Evolutionary conservation across 2,888 invertebrate genomes (phyloP), one percentile per base, ranked within the genome.

Genomic region (Ectemnius lituratus): DNA sequence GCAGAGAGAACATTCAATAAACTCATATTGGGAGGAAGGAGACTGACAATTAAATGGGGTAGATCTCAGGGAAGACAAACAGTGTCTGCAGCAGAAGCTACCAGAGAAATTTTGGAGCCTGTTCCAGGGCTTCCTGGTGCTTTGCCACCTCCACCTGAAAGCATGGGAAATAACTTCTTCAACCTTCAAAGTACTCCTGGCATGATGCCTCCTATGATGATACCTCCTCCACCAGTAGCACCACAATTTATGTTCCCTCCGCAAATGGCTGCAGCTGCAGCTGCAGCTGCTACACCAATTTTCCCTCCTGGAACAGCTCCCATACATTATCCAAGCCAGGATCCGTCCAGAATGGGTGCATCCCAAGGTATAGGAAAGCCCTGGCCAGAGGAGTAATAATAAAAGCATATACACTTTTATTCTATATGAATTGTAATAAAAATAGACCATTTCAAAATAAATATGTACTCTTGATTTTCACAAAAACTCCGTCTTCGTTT

Each of bases 21-120:
- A 87, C 92, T 99, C 45, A 95, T 95, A 72, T 90, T 95, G 45
- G 96, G 96, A 47, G 97, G 97, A 0, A 94, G 98, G 78, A 93
- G 98, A 62, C 93, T 99, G 1, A 97, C 97, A n/a, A 98, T 99
- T 78, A 98, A 99, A 89, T 99, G 99, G 99, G 99, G 99, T 0
- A 95, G 97, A 86, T 98, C 98, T 0, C 99, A 99, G 92, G 98
- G 95, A 1, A 92, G 95, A 61, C 93, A 94, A 75, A 92, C 92
- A 1, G 87, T 91, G 3, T 88, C 90, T 0, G 92, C 92, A 5
- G 88, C 90, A 0, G 92, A 91, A 66, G 92, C 91, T 0, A 92
- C 93, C 67, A 91, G 92, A 18, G 93, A 94, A 75, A 92, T 92
- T 4, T 90, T 95, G 67, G 95, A 96, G 85, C 95, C 96, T 0